A percentile compares a stretch with the other conserved stretches of the same genome.
Conservation (phyloP, 2,888 invertebrate species). For the Ommatoiulus sabulosus region DNA sequence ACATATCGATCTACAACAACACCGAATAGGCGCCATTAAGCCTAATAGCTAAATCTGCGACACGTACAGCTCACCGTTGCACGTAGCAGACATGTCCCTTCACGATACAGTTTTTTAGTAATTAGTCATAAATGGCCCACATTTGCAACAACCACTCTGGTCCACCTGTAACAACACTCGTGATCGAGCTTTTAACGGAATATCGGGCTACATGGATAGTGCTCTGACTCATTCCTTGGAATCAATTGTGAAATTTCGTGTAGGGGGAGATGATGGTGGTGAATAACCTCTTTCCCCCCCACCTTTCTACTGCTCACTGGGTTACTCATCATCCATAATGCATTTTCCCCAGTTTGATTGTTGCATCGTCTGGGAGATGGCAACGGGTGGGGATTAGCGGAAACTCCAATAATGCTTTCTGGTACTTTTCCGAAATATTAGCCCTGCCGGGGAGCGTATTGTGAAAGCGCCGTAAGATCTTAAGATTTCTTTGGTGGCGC, state of each 20-base stretch:
- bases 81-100: background rate
- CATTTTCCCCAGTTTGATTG: background rate
- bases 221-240: conserved; percentile 7
- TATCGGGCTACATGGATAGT: background rate
- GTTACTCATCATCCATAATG: conserved; percentile 36
- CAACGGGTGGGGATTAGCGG: background rate
- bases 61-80: background rate
- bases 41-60: background rate
- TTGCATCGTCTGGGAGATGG: conserved; percentile 18
- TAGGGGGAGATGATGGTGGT: background rate
- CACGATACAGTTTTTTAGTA: background rate
- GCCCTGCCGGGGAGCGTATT: background rate
- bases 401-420: background rate
- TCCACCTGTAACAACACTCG: background rate
- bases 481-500: background rate
- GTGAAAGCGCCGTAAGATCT: background rate
- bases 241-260: conserved; percentile 20
- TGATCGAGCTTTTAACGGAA: background rate
- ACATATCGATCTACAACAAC: background rate
- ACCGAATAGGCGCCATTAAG: background rate
- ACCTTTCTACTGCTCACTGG: background rate
- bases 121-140: background rate
- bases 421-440: background rate
- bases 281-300: background rate
- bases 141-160: background rate